Percentiles rank a stretch among this genome's conserved stretches.
These are phyloP conservation scores for Delphinus delphis DNA, from an alignment of 2,113 vertebrate species.

Conservation along the genomic window DNA sequence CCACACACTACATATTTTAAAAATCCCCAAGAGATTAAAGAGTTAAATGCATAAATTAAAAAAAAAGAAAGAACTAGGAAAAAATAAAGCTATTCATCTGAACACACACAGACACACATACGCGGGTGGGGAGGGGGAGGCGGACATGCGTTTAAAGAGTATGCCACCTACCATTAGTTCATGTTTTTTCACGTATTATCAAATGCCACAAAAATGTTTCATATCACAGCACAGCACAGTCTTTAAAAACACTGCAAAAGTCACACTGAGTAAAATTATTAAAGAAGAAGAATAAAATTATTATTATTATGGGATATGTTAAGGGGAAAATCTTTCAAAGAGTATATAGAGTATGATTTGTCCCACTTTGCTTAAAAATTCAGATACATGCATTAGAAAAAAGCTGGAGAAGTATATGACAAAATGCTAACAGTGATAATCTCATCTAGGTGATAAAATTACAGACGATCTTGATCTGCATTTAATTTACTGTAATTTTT, in stretches of 20 bases:
- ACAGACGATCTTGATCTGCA: background rate
- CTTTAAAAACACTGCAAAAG: background rate
- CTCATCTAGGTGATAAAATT: background rate
- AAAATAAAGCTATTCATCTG: background rate
- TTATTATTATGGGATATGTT: background rate
- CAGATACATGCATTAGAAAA: background rate
- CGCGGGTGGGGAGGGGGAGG: accelerated
- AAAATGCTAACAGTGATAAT: background rate
- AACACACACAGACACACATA: background rate
- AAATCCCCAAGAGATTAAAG: background rate
- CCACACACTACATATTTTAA: background rate
- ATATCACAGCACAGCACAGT: background rate
- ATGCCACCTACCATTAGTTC: background rate
- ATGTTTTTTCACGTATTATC: background rate
- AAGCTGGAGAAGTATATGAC: background rate
- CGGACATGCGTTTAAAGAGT: background rate
- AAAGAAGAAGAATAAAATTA: background rate
- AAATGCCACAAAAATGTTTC: background rate
- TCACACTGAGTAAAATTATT: background rate
- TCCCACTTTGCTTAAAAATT: background rate
- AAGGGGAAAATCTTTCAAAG: background rate
- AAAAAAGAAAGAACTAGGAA: background rate
- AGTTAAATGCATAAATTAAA: background rate
- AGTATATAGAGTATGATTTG: background rate
- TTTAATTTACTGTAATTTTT: background rate